Base-by-base conservation (phyloP, 2,797 vertebrate species). In the Xiphophorus birchmanni region DNA sequence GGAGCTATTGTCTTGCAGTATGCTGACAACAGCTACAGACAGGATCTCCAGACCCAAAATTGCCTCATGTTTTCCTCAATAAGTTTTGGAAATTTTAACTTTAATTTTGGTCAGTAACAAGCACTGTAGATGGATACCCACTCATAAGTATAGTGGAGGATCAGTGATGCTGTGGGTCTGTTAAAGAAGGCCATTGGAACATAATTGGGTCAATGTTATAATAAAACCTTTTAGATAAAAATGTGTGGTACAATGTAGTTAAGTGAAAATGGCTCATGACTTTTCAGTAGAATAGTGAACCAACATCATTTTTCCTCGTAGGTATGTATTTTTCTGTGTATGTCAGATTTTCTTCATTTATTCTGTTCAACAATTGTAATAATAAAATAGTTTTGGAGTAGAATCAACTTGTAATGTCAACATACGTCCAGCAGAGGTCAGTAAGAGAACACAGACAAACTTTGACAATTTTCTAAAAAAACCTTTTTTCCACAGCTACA, bases 351-450 rank as follows among this genome's bases (percentile, higher is more conserved):
- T 63, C 58, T 56, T 56, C 3, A 26, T n/a, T n/a, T 56, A 60
- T 29, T 67, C 3, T 40, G 3, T 67, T 63, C 60, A 63, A 35
- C 35, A 63, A 63, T 17, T 6, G n/a, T 15, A 60, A 60, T 29
- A 32, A 60, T 60, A 32, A 26, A 37, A 4, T 37, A 10, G 18
- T n/a, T 15, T 17, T 5, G 26, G 4, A n/a, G 6, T 58, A 60
- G 73, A 75, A 2, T 3, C 45, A 47, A 52, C 44, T 6, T 85
- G 88, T 52, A 88, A 78, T 58, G 40, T 45, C 77, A 2, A 23
- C 13, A 6, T 17, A 1, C 0, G 29, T 44, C 89, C 93, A 90
- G 76, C 32, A 90, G 91, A 52, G 88, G 92, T 84, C 93, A 91
- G 82, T 87, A 85, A 75, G 86, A 80, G 6, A 75, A 1, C 67